A percentile compares a stretch with the other conserved stretches of the same genome.
Evolutionary conservation across 2,113 vertebrate species (phyloP).

Genomic region (Antigone vipio): DNA sequence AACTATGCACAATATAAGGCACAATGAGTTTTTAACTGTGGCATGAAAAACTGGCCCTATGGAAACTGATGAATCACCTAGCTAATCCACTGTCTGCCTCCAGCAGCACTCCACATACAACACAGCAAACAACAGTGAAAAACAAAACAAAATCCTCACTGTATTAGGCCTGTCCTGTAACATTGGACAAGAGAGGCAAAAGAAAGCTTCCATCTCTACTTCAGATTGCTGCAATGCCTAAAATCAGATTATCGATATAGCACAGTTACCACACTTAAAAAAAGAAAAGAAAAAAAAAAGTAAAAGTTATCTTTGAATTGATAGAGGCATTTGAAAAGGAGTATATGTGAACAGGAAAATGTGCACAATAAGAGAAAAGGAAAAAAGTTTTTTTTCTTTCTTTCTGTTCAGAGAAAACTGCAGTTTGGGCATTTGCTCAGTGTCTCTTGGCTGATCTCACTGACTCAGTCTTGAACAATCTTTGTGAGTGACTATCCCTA

Average conservation of each 20-base stretch:
- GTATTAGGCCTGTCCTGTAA: background rate
- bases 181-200: background rate
- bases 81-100: background rate
- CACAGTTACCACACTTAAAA: background rate
- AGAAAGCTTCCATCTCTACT: background rate
- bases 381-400: background rate
- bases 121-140: background rate
- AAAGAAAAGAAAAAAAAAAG: background rate
- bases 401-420: background rate
- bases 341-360: background rate
- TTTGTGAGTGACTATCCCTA: background rate
- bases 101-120: background rate
- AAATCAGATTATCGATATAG: background rate
- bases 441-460: background rate
- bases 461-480: background rate
- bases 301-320: background rate
- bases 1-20: background rate
- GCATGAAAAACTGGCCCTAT: background rate
- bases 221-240: background rate
- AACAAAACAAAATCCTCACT: background rate
- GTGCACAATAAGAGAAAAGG: background rate
- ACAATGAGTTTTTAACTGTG: background rate
- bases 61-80: background rate
- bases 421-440: background rate
- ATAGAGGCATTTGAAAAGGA: background rate